phyloP scores from a whole-genome alignment of 2,888 invertebrate genomes.

The Parnassius mnemosyne region DNA sequence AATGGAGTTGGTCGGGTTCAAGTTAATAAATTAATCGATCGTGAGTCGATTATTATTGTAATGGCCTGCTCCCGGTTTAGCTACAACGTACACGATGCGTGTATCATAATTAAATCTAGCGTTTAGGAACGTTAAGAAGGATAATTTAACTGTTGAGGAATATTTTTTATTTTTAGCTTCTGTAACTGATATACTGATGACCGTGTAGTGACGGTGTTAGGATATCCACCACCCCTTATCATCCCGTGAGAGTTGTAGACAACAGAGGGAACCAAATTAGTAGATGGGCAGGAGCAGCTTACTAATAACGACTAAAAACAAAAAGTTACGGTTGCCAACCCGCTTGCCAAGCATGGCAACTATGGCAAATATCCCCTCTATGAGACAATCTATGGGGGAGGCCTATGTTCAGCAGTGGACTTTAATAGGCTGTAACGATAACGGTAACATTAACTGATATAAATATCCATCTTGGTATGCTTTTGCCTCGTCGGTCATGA shows the following conservation, averaged over 20 bases:
- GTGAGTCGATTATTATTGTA: slow-evolving; percentile 74
- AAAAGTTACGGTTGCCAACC: too few relatives aligned
- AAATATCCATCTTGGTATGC: background rate
- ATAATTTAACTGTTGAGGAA: background rate
- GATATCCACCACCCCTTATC: too few relatives aligned
- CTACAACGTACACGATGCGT: slow-evolving; percentile 40
- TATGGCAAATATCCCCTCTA: too few relatives aligned
- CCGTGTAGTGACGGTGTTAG: too few relatives aligned
- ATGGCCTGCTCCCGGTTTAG: slow-evolving; percentile 63
- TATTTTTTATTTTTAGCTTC: background rate
- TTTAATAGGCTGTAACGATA: too few relatives aligned
- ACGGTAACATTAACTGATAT: background rate
- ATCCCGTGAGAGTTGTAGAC: too few relatives aligned
- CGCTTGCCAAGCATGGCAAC: too few relatives aligned
- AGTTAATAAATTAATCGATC: slow-evolving; percentile 71
- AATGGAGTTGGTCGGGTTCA: slow-evolving; percentile 51
- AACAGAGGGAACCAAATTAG: too few relatives aligned
- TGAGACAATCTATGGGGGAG: too few relatives aligned
- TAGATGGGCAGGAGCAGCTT: too few relatives aligned
- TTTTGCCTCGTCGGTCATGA: background rate
- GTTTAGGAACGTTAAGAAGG: slow-evolving; percentile 28
- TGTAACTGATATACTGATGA: background rate
- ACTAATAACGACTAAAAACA: too few relatives aligned
- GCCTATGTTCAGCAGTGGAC: too few relatives aligned
- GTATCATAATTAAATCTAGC: slow-evolving; percentile 76